Conservation (phyloP, 2,113 vertebrate genomes). For the Malurus melanocephalus region DNA sequence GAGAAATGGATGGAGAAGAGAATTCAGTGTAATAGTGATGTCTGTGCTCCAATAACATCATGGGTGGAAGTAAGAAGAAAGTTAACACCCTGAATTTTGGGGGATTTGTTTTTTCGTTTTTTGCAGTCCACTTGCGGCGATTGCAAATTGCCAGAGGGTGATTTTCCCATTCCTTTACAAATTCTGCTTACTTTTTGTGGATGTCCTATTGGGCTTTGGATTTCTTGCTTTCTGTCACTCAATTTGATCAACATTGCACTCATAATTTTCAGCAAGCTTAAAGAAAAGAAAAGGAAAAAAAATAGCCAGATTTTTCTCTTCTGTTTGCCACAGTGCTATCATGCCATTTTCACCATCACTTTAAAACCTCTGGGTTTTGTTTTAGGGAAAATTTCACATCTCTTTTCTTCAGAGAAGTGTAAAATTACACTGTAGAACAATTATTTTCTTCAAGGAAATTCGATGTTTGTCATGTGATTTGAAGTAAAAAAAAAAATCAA, state of each 20-base stretch:
- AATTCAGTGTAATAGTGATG: not conserved
- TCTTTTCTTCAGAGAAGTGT: constrained; percentile 10
- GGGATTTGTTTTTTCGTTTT: not conserved
- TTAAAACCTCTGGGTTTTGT: not conserved
- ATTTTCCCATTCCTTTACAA: not conserved
- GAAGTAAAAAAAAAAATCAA: not conserved
- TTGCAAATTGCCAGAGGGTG: not conserved
- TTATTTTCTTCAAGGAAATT: constrained; percentile 31
- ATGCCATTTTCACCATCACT: not conserved
- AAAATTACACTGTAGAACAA: constrained; percentile 26
- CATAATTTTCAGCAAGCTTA: not conserved
- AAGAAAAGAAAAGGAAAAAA: not conserved
- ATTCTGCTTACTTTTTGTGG: not conserved
- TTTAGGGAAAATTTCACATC: not conserved
- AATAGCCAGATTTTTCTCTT: not conserved
- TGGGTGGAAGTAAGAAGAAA: not conserved
- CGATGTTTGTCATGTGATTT: not conserved
- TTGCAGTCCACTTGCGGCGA: not conserved
- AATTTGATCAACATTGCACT: not conserved
- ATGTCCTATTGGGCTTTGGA: not conserved
- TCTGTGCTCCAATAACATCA: not conserved
- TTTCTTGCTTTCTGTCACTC: not conserved
- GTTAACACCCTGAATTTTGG: not conserved
- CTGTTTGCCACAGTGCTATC: not conserved
- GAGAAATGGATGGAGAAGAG: not conserved